A percentile compares a stretch with the other conserved stretches of the same genome.
Conservation (phyloP, 2,797 vertebrate species). For the Rhinichthys osculus region DNA sequence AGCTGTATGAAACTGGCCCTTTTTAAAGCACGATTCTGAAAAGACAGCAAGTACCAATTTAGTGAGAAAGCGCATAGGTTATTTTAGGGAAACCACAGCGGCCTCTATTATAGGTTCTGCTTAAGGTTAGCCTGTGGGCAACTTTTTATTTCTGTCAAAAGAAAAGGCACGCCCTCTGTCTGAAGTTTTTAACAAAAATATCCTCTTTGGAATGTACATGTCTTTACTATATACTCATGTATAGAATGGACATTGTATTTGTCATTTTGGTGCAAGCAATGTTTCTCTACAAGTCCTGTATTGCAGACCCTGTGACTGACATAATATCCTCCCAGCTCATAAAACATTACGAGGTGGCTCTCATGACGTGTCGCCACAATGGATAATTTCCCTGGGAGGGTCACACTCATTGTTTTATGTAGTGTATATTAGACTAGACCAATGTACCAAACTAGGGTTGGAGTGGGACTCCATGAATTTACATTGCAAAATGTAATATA, state of each 20-base stretch:
- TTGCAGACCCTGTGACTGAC: background rate
- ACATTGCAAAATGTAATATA: background rate
- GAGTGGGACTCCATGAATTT: background rate
- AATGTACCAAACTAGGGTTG: background rate
- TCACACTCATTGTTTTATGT: conserved; percentile 2
- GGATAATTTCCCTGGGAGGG: conserved; percentile 18
- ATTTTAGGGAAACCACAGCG: conserved; percentile 80
- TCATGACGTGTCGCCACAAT: background rate
- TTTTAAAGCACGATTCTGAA: conserved; percentile 20
- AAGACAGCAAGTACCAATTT: conserved; percentile 72
- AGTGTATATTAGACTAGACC: conserved; percentile 7
- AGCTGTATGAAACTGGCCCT: conserved; percentile 17
- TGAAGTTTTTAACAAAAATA: conserved; percentile 55
- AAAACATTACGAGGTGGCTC: background rate
- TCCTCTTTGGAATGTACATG: conserved; percentile 28
- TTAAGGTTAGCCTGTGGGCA: conserved; percentile 59
- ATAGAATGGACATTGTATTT: conserved; percentile 6
- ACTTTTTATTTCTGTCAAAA: conserved; percentile 63
- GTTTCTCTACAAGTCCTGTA: background rate
- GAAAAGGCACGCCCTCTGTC: conserved; percentile 59
- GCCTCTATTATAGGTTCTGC: conserved; percentile 68
- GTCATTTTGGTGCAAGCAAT: too few species aligned
- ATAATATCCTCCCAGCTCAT: background rate
- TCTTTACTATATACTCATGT: background rate
- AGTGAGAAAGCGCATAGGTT: conserved; percentile 75